Conservation (phyloP, 2,888 invertebrate genomes). For the Cryptocephalus primarius region DNA sequence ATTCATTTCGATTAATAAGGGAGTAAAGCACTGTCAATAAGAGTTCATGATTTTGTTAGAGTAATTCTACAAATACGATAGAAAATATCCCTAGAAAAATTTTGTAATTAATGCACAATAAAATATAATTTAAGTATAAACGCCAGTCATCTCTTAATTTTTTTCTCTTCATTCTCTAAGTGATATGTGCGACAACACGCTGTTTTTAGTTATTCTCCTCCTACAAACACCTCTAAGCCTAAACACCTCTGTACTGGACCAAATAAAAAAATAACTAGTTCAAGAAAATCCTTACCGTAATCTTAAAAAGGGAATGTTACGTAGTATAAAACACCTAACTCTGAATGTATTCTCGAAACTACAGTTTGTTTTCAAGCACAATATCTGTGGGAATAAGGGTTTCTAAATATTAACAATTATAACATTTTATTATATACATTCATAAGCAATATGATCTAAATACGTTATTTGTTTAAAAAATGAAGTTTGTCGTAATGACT, state of each 20-base stretch:
- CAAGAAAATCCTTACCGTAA: too few species aligned
- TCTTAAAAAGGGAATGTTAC: conserved; percentile 12
- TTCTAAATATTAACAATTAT: conserved; percentile 16
- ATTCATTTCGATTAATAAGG: too few species aligned
- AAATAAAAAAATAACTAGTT: not conserved
- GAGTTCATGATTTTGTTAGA: too few species aligned
- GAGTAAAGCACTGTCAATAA: too few species aligned
- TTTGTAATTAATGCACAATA: too few species aligned
- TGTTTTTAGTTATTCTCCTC: not conserved
- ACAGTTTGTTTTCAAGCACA: conserved; percentile 18
- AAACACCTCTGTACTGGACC: not conserved
- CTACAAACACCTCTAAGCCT: not conserved
- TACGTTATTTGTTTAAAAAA: too few species aligned
- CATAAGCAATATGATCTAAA: conserved; percentile 7
- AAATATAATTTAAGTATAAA: too few species aligned
- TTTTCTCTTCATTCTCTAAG: not conserved
- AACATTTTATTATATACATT: conserved; percentile 20
- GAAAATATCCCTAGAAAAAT: too few species aligned
- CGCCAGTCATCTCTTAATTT: too few species aligned
- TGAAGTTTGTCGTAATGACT: too few species aligned
- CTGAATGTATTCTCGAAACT: conserved; percentile 8
- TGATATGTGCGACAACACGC: conserved; percentile 3
- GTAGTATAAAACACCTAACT: conserved; percentile 15
- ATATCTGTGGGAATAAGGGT: conserved; percentile 16
- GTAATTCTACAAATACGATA: too few species aligned